Conservation (phyloP, 30 jellyfish, hydroid and myxozoan species). For the Turritopsis dohrnii region DNA sequence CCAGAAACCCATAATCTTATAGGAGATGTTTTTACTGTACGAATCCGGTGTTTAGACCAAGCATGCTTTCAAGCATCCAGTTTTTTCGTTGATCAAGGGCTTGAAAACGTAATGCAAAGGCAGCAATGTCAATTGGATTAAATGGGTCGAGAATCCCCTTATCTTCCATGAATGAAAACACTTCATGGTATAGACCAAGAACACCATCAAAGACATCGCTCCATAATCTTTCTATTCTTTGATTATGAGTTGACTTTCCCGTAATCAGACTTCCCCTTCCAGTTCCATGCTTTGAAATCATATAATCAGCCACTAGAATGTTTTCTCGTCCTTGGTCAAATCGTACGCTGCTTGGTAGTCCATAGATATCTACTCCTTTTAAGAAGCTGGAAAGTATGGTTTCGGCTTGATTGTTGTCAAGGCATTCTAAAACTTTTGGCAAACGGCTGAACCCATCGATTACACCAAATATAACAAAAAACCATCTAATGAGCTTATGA, state of each 20-base stretch:
- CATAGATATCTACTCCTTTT: conserved; percentile 37
- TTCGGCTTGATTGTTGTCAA: too few relatives aligned
- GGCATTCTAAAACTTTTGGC: too few relatives aligned
- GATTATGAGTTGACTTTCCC: conserved; percentile 53
- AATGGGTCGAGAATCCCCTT: neutral
- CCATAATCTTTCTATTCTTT: conserved; percentile 47
- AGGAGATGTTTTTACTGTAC: conserved; percentile 42
- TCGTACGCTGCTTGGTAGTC: conserved; percentile 47
- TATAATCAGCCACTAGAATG: conserved; percentile 33
- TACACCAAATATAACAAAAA: too few relatives aligned
- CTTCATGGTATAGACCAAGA: conserved; percentile 17
- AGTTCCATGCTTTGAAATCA: conserved; percentile 32
- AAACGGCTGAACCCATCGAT: too few relatives aligned
- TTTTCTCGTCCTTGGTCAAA: conserved; percentile 49
- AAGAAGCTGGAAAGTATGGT: conserved; percentile 8
- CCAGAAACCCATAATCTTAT: conserved; percentile 44
- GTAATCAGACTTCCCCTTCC: conserved; percentile 36
- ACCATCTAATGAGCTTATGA: too few relatives aligned
- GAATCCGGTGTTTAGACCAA: conserved; percentile 40
- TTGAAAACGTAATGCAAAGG: neutral
- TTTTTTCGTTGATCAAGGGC: conserved; percentile 5
- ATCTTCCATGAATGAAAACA: conserved; percentile 44
- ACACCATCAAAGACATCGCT: conserved; percentile 38
- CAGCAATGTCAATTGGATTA: neutral
- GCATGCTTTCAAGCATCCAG: conserved; percentile 14